Base-by-base conservation (phyloP, 2,113 vertebrate species). In the Hippocampus barbouri region DNA sequence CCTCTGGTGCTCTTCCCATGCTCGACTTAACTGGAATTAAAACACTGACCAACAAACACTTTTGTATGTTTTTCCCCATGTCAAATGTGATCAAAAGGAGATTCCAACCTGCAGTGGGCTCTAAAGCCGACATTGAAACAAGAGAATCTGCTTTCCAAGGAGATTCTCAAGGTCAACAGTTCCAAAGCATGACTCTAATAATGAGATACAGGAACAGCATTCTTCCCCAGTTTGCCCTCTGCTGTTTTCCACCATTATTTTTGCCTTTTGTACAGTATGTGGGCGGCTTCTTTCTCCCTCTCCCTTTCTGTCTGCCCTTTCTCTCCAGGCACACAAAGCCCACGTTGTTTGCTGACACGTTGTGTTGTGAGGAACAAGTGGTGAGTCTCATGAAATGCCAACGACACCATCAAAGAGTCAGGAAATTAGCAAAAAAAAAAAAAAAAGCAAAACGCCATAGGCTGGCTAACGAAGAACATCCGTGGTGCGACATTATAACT, bases 321-420 rank as follows among this genome's bases (percentile, higher is more conserved):
- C 69, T 82, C 72, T 30, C 45, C 61, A 69, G 25, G 51, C 72
- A 80, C 73, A 91, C 89, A 91, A 89, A 86, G 89, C 83, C 30
- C 0, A 70, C 68, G 77, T 90, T 91, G 88, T 91, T 72, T 74
- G 76, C 76, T 68, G 65, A 83, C 65, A 71, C 53, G 75, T 77
- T 83, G 79, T 9, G 81, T 84, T 85, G 84, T 51, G 75, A 75
- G 83, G 86, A 66, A 88, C 83, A 79, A 63, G 74, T 78, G 72
- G 81, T 79, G 79, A 81, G 81, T 87, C 75, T 85, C 68, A 54
- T 80, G 78, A 83, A 89, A 89, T 89, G 84, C 82, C 89, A 83
- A 75, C 74, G 77, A 83, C 83, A 77, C 21, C 70, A 68, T 78
- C 75, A 65, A 23, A 6, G 51, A 45, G 72, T 43, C 65, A 81